phyloP scores from a whole-genome alignment of 2,113 vertebrate genomes.

The Pterocles orientalis region DNA sequence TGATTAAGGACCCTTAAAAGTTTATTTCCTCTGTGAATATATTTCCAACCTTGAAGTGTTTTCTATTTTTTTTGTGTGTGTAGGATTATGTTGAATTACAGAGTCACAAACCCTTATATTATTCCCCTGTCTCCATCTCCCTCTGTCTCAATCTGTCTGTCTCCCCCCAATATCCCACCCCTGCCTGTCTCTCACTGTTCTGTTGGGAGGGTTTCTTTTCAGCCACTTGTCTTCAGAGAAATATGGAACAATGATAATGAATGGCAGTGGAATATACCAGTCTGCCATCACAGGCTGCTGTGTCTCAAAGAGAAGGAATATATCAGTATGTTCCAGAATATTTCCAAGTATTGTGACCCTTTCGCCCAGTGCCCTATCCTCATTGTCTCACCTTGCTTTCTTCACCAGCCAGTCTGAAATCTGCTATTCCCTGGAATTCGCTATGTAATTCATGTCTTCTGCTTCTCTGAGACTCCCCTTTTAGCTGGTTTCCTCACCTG shows the following conservation, averaged over 20 bases:
- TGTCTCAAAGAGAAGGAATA: not conserved
- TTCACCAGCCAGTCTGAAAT: not conserved
- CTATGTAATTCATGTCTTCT: not conserved
- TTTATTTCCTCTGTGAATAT: not conserved
- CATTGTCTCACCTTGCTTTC: not conserved
- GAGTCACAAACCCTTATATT: not conserved
- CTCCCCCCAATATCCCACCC: fast-evolving
- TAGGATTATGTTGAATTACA: not conserved
- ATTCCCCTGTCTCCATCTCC: not conserved
- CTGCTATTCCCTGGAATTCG: not conserved
- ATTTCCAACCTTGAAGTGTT: not conserved
- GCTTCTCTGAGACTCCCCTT: not conserved
- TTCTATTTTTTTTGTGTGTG: not conserved
- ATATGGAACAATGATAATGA: not conserved
- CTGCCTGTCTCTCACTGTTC: not conserved
- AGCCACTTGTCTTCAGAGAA: not conserved
- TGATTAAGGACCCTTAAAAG: not conserved
- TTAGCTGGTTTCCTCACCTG: not conserved
- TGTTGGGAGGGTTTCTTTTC: not conserved
- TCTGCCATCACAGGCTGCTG: not conserved
- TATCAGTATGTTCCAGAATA: not conserved
- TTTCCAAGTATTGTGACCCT: not conserved
- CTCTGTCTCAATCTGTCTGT: no score
- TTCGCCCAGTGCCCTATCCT: not conserved
- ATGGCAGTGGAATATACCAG: not conserved